Conservation (phyloP, 2,113 vertebrate species). For the Siphamia tubifer region DNA sequence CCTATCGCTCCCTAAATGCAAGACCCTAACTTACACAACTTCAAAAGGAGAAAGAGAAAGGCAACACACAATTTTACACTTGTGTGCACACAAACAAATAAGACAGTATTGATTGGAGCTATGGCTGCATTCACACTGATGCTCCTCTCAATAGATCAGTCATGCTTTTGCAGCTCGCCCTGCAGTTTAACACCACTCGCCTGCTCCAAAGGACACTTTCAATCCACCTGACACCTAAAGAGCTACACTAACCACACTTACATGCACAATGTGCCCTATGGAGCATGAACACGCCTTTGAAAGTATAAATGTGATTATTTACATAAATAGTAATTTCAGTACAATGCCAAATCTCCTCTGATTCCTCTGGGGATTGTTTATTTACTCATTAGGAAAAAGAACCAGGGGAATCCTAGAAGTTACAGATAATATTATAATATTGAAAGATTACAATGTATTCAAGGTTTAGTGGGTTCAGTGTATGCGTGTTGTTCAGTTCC, state of each 20-base stretch:
- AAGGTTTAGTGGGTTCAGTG: no score
- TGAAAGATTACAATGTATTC: no score
- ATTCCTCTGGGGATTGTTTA: constrained; percentile 10
- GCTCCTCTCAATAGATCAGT: constrained; percentile 74
- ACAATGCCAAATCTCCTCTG: constrained; percentile 16
- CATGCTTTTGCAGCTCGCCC: constrained; percentile 59
- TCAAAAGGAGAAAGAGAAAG: constrained; percentile 44
- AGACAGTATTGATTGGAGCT: constrained; percentile 68
- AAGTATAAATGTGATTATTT: constrained; percentile 25
- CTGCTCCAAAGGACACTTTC: constrained; percentile 58
- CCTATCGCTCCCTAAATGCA: constrained; percentile 40
- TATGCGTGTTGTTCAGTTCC: no score
- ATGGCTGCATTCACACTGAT: constrained; percentile 60
- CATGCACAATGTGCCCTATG: constrained; percentile 13
- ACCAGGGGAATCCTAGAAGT: no score
- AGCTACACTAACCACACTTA: constrained; percentile 7
- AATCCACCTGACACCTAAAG: constrained; percentile 63
- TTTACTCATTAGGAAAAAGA: not conserved
- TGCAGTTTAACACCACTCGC: constrained; percentile 65
- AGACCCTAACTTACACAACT: constrained; percentile 57
- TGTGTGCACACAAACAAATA: constrained; percentile 73
- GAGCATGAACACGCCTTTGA: not conserved
- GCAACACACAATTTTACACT: constrained; percentile 71
- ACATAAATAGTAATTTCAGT: constrained; percentile 6
- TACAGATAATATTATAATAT: no score